Base-by-base conservation (phyloP, 2,888 invertebrate genomes). In the Chrysolina haemoptera region DNA sequence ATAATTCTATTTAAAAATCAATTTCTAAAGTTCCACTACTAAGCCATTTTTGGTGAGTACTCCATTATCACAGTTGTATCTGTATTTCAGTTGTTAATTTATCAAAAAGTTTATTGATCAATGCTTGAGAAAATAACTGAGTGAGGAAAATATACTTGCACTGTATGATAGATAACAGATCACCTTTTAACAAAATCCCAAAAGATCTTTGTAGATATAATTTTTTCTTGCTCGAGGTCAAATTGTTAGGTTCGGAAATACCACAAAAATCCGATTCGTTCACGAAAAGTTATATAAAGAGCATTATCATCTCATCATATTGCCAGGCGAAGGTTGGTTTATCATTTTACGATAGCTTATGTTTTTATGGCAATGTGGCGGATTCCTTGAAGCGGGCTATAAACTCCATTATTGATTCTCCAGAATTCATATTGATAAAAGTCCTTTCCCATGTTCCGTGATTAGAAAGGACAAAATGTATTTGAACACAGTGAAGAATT, bases 321-420 rank as follows among this genome's bases (percentile, higher is more conserved):
- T 22, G 18, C n/a, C 62, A 16, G 14, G 40, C 27, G 64, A 27
- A 46, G 64, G 46, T 48, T 6, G 4, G 46, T 46, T 65, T 14
- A 65, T 65, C 46, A 65, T 65, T 65, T 65, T 22, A 65, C 46
- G 64, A 65, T 64, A n/a, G 18, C 64, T 64, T 22, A 43, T 40
- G 64, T 18, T 14, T 43, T 18, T 64, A 46, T 20, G 18, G 22
- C 16, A 48, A 65, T 41, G 64, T 40, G 41, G 16, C 1, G 63
- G 41, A 22, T 18, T 46, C 46, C 20, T 65, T 12, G 16, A 12
- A 43, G 16, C 27, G 43, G 4, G 62, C 16, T 35, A 20, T 40
- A 16, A 35, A 27, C 16, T 62, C 18, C 40, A 16, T 20, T 40
- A 62, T 27, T 35, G 22, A 40, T 62, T 62, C 48, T n/a, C 6